Conservation (phyloP, 2,113 vertebrate species). For the Heliornis fulica region DNA sequence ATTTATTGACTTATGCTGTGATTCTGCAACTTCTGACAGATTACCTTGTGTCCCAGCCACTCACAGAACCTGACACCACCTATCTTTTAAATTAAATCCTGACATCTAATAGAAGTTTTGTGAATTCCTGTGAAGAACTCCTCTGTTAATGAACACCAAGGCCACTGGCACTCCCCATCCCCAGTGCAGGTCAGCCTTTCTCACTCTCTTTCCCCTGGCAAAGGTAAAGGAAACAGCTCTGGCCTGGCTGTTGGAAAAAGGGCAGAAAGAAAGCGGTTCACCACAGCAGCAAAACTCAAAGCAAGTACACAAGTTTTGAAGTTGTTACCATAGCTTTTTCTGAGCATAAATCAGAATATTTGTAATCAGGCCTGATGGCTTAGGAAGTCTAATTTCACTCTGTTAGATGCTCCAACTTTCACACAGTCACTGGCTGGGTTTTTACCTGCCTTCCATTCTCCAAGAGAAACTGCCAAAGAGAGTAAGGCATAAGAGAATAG, state of each 20-base stretch:
- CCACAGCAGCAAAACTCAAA: neutral
- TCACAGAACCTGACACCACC: too few species aligned
- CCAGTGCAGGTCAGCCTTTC: neutral
- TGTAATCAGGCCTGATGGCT: neutral
- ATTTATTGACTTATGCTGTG: neutral
- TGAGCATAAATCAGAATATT: neutral
- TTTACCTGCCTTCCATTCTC: neutral
- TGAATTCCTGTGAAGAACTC: neutral
- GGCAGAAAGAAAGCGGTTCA: neutral
- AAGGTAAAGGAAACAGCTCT: neutral
- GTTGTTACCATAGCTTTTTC: neutral
- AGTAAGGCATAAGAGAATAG: neutral
- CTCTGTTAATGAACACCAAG: neutral
- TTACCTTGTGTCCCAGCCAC: neutral
- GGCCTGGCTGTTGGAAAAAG: neutral
- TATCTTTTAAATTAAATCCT: neutral
- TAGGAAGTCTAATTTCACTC: neutral
- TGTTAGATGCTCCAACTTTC: neutral
- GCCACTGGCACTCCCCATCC: too few species aligned
- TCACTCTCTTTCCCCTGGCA: neutral
- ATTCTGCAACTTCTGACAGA: neutral
- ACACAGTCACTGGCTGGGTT: fast-evolving
- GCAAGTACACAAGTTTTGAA: neutral
- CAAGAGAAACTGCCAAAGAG: neutral
- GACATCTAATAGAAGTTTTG: neutral